Evolutionary conservation across 2,888 invertebrate species (phyloP), one percentile per base, ranked within the genome.

Genomic region (Tenthredo notha): DNA sequence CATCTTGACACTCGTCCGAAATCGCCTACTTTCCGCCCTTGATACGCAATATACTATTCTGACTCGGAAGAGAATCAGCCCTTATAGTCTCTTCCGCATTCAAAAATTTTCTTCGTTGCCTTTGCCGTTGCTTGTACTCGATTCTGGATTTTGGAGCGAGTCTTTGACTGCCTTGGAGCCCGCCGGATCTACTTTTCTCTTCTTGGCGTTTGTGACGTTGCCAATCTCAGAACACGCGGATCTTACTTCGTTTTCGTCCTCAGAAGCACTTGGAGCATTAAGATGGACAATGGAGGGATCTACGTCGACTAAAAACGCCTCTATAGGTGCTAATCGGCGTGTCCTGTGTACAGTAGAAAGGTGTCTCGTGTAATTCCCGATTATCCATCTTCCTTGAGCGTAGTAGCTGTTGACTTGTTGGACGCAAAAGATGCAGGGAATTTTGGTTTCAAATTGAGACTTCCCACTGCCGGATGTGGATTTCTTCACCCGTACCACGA

Each of bases 361-460:
- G 65, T 65, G 65, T 65, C 65, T 65, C 65, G 65, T 65, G 65
- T 65, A 65, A 65, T 65, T 65, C 65, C 65, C 65, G 21, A 65
- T 65, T 21, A 65, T 65, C 65, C 65, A 65, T 65, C 65, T 65
- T 29, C 65, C 65, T 65, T 65, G 65, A 25, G 65, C 65, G 65
- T 21, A 65, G 65, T 65, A 65, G 12, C 65, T 65, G 65, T 25
- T 65, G 65, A 65, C 65, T 65, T 65, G 65, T 65, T 65, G 65
- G 21, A 65, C 65, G 65, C 65, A 65, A 65, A 65, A 65, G 25
- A 65, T 65, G 65, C 65, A 65, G 21, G 65, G 65, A 65, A 65
- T n/a, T 65, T 65, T 65, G 65, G 65, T 65, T 65, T 65, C 65
- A 65, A 65, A 65, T 65, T 65, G 18, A 65, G 65, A 65, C 65